These are phyloP conservation scores for Rhamnusium bicolor DNA, from an alignment of 2,888 invertebrate genomes.

Conservation along the genomic window DNA sequence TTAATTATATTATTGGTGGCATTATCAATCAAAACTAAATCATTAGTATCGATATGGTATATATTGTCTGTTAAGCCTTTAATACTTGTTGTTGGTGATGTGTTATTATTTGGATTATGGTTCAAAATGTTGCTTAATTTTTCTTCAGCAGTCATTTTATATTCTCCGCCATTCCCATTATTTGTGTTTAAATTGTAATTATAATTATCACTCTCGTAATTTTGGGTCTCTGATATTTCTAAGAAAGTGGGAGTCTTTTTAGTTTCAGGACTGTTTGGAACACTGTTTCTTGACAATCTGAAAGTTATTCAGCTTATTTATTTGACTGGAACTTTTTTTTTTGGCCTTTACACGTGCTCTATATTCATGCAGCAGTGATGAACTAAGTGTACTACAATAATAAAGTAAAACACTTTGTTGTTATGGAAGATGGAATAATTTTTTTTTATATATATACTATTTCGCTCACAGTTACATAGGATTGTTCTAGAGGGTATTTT, in stretches of 20 bases:
- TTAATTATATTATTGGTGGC: constrained; percentile 63
- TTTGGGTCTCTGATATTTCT: constrained; percentile 31
- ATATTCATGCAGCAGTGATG: constrained; percentile 19
- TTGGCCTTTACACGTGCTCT: constrained; percentile 9
- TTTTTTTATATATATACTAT: background rate
- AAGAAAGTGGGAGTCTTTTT: constrained; percentile 30
- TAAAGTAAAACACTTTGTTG: background rate
- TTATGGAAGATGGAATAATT: background rate
- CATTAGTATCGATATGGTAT: constrained; percentile 57
- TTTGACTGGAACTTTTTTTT: background rate
- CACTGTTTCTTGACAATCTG: constrained; percentile 45
- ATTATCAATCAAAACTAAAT: constrained; percentile 61
- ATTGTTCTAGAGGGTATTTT: too few relatives aligned
- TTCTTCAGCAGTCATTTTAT: constrained; percentile 36
- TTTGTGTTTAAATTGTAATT: constrained; percentile 38
- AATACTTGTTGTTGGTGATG: constrained; percentile 45
- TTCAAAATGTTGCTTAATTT: constrained; percentile 35
- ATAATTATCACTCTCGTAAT: constrained; percentile 41
- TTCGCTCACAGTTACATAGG: too few relatives aligned
- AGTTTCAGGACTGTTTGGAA: constrained; percentile 38
- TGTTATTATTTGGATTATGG: constrained; percentile 53
- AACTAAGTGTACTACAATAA: background rate
- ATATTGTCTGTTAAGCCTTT: constrained; percentile 44
- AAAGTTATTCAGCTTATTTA: constrained; percentile 31
- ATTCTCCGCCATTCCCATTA: constrained; percentile 47